Conservation (phyloP, 2,113 vertebrate genomes). For the Thamnophis sirtalis region DNA sequence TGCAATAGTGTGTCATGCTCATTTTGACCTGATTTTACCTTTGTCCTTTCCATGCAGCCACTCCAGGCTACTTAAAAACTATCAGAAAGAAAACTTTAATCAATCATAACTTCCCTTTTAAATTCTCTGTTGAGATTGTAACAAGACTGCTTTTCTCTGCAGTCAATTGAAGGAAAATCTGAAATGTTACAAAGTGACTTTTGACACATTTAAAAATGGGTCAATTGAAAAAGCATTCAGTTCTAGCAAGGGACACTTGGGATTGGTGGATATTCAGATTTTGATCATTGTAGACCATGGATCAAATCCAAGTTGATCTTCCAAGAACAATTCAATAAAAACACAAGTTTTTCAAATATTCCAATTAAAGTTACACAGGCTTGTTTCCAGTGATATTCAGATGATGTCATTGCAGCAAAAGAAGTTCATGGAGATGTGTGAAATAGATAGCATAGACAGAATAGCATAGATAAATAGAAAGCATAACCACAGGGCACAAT, state of each 20-base stretch:
- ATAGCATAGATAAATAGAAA: too few species aligned
- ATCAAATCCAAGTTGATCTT: neutral
- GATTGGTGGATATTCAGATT: neutral
- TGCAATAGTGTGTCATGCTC: neutral
- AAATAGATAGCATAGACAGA: neutral
- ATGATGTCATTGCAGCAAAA: neutral
- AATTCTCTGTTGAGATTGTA: neutral
- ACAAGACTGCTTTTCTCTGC: neutral
- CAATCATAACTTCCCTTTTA: neutral
- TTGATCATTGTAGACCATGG: neutral
- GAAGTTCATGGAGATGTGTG: neutral
- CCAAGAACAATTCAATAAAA: neutral
- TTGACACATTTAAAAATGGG: neutral
- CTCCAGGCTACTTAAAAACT: neutral
- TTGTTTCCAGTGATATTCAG: neutral
- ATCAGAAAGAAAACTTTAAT: neutral
- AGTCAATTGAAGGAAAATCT: neutral
- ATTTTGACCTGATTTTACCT: neutral
- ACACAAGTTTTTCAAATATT: neutral
- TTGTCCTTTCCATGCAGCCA: neutral
- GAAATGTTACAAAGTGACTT: neutral
- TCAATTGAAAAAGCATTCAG: neutral
- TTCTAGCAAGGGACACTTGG: neutral
- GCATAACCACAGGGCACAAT: neutral
- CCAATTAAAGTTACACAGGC: neutral